Conservation (phyloP, 92 coral and sea anemone species). For the Heteractis magnifica region DNA sequence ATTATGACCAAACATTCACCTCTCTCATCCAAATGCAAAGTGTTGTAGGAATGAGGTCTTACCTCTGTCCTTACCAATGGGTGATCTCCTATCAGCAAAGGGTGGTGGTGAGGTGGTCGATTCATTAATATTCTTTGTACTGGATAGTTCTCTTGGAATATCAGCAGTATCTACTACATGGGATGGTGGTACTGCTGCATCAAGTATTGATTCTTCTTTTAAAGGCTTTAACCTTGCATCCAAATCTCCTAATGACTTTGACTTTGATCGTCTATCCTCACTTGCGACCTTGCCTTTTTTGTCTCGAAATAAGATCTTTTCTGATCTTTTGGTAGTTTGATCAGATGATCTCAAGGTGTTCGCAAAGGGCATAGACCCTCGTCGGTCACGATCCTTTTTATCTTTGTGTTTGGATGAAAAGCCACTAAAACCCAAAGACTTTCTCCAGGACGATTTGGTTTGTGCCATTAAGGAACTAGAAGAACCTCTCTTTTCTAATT, state of each 20-base stretch:
- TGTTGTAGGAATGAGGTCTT: constrained; percentile 1
- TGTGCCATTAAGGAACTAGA: constrained; percentile 49
- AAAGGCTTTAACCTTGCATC: constrained; percentile 49
- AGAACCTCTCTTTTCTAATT: constrained; percentile 67
- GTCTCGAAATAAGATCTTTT: constrained; percentile 64
- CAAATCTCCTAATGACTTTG: constrained; percentile 75
- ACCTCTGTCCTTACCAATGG: constrained; percentile 72
- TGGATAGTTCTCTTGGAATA: constrained; percentile 44
- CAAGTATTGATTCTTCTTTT: constrained; percentile 58
- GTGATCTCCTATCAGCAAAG: constrained; percentile 42
- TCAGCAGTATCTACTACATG: constrained; percentile 67
- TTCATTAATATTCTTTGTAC: neutral
- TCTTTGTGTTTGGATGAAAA: constrained; percentile 63
- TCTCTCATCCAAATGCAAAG: neutral
- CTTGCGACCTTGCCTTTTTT: constrained; percentile 58
- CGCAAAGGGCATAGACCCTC: constrained; percentile 21
- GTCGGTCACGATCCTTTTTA: constrained; percentile 59
- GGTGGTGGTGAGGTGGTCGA: constrained; percentile 29
- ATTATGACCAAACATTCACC: too few species aligned
- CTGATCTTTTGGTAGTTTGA: constrained; percentile 24
- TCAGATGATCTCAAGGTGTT: constrained; percentile 26
- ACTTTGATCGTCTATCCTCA: constrained; percentile 63
- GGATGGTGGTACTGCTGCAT: constrained; percentile 57
- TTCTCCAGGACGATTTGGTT: constrained; percentile 78
- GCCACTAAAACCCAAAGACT: constrained; percentile 70